Percentiles rank a stretch among this genome's conserved stretches.
These are phyloP conservation scores for Pyrrhura leucotis DNA, from an alignment of 2,797 vertebrate genomes.

Conservation along the genomic window DNA sequence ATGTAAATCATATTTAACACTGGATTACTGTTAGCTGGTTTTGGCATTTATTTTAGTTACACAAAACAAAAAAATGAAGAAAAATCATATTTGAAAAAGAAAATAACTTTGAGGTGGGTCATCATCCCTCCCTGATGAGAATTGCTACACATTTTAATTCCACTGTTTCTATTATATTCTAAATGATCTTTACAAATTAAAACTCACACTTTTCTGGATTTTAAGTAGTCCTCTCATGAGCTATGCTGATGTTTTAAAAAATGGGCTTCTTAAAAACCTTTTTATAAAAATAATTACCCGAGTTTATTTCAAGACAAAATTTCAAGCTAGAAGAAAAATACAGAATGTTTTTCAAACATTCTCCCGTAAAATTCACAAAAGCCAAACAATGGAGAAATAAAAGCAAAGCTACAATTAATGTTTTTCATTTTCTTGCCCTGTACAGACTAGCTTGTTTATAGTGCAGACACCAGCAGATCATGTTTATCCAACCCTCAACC, in stretches of 20 bases:
- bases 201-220: neutral
- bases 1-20: neutral
- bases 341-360: neutral
- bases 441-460: neutral
- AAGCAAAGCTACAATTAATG: neutral
- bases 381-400: neutral
- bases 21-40: neutral
- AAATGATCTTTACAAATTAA: neutral
- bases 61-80: neutral
- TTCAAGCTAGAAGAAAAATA: neutral
- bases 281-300: neutral
- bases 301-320: neutral
- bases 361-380: neutral
- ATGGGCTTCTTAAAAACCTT: neutral
- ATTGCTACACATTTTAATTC: neutral
- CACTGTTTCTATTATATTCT: neutral
- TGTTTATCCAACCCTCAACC: neutral
- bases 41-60: neutral
- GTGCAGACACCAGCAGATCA: neutral
- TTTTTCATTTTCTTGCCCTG: neutral
- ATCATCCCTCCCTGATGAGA: neutral
- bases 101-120: neutral
- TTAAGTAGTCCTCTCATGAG: neutral
- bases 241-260: neutral
- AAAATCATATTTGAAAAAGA: neutral